A percentile compares a stretch with the other conserved stretches of the same genome.
Evolutionary conservation across 1,140 invertebrate species (phyloP).

Genomic region (Eupristina koningsbergeri): DNA sequence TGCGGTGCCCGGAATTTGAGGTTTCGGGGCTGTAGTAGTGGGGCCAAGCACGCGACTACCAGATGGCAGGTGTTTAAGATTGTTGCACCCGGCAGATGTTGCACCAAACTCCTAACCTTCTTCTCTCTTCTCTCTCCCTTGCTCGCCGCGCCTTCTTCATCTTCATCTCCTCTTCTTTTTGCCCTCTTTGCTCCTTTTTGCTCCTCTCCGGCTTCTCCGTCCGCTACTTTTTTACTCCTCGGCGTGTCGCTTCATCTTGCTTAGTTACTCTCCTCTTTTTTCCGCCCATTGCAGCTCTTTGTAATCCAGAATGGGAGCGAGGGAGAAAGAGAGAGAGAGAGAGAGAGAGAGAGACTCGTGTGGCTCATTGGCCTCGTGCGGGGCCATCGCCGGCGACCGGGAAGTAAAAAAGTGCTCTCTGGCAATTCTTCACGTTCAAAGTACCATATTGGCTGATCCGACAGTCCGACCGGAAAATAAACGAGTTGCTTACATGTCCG

Average conservation of each 20-base stretch:
- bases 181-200: background rate
- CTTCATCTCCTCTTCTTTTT: background rate
- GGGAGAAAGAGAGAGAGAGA: background rate
- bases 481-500: background rate
- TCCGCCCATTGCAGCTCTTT: background rate
- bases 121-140: constrained; percentile 35
- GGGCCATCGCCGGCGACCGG: background rate
- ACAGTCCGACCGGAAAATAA: background rate
- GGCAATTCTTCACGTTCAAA: background rate
- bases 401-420: too few species aligned
- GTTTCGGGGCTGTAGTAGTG: background rate
- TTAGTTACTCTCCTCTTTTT: background rate
- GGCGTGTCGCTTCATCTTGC: background rate
- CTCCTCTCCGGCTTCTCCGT: background rate
- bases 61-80: constrained; percentile 69
- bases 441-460: background rate
- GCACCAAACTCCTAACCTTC: constrained; percentile 55
- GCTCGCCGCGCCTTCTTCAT: constrained; percentile 32
- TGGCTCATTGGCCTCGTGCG: background rate
- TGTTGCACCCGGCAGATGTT: constrained; percentile 70
- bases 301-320: background rate
- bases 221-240: background rate
- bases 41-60: constrained; percentile 64
- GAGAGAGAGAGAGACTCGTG: background rate
- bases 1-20: background rate